Evolutionary conservation across 2,113 vertebrate species (phyloP).

Genomic region (Sialia sialis): DNA sequence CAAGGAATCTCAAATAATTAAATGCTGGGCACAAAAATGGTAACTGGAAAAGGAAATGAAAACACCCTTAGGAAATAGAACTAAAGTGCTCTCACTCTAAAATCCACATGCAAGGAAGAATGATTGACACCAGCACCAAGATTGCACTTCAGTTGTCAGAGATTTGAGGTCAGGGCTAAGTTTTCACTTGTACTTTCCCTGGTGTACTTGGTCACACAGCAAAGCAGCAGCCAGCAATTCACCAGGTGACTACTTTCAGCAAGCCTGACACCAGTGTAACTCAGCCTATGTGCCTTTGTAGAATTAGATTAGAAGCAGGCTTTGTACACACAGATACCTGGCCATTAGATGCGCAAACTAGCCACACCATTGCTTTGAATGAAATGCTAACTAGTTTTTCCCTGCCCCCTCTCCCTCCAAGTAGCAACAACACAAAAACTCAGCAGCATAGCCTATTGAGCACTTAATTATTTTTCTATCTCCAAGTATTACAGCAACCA

Average conservation of each 20-base stretch:
- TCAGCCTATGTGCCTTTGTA: not conserved
- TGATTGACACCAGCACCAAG: not conserved
- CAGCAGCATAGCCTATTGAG: not conserved
- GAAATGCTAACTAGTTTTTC: not conserved
- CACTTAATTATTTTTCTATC: constrained; percentile 20
- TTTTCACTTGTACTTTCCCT: not conserved
- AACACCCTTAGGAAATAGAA: not conserved
- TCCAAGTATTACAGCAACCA: not conserved
- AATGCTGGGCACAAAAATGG: not conserved
- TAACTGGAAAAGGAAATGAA: not conserved
- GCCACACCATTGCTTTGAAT: not conserved
- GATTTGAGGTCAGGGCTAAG: not conserved
- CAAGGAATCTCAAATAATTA: not conserved
- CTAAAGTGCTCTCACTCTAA: not conserved
- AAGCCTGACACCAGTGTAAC: not conserved
- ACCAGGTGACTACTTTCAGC: not conserved
- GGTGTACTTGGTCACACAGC: not conserved
- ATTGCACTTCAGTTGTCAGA: not conserved
- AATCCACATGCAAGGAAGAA: not conserved
- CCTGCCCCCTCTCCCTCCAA: not conserved
- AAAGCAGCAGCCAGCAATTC: not conserved
- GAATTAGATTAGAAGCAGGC: not conserved
- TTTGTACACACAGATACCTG: accelerated
- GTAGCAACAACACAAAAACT: not conserved
- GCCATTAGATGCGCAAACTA: not conserved